Percentiles rank a stretch among this genome's conserved stretches.
phyloP scores from a whole-genome alignment of 2,888 invertebrate genomes.

The Phengaris arion region DNA sequence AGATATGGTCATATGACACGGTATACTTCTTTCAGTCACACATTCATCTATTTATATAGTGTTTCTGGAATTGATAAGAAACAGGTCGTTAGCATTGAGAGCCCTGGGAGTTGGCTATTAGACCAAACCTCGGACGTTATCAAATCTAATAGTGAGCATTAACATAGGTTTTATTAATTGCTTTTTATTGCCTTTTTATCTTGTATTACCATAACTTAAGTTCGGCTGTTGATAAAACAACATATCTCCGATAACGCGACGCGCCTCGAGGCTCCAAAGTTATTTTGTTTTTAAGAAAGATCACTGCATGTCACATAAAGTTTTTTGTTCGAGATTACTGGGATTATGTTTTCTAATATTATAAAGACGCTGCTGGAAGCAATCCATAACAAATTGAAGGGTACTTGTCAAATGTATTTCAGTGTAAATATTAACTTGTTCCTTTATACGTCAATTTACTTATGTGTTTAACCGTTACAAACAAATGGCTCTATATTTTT shows the following conservation, averaged over 20 bases:
- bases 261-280: slow-evolving; percentile 15
- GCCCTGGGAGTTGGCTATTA: slow-evolving; percentile 1
- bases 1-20: background rate
- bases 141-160: slow-evolving; percentile 19
- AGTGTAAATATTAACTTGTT: no score
- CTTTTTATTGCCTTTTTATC: slow-evolving; percentile 20
- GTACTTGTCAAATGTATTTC: no score
- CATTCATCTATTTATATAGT: background rate
- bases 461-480: no score
- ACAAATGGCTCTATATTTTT: no score
- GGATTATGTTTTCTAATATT: slow-evolving; percentile 9
- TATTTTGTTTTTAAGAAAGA: slow-evolving; percentile 16
- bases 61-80: background rate
- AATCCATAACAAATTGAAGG: background rate
- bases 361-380: background rate
- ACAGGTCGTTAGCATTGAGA: background rate
- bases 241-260: slow-evolving; percentile 14
- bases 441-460: no score
- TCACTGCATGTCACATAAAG: slow-evolving; percentile 21
- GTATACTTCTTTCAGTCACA: background rate
- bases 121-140: background rate
- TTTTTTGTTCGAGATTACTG: slow-evolving; percentile 14
- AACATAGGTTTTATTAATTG: slow-evolving; percentile 24
- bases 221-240: slow-evolving; percentile 22
- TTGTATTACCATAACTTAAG: slow-evolving; percentile 24